Evolutionary conservation across 2,113 vertebrate genomes (phyloP).

Genomic region (Alectura lathami): DNA sequence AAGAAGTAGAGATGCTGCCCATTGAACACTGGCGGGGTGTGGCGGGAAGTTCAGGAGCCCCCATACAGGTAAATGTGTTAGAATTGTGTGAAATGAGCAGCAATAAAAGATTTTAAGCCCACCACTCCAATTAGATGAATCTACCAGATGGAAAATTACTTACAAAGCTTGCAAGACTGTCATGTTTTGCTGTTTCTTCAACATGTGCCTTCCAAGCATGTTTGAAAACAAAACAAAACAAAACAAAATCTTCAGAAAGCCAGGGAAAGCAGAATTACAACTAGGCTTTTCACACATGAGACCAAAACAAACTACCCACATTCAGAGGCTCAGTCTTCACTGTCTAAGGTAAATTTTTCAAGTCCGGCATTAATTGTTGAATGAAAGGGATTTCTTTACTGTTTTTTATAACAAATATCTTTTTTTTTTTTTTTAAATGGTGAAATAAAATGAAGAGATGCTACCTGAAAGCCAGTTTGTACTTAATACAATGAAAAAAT

Average conservation of each 20-base stretch:
- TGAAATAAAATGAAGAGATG: background rate
- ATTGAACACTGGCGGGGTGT: background rate
- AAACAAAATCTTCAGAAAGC: background rate
- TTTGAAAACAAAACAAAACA: conserved; percentile 9
- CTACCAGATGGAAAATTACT: conserved; percentile 35
- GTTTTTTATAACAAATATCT: background rate
- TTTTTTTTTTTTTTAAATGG: too few relatives aligned
- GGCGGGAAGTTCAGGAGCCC: background rate
- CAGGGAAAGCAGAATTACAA: background rate
- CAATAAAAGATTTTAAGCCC: background rate
- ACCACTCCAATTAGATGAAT: conserved; percentile 3
- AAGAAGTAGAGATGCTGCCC: background rate
- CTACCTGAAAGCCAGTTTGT: background rate
- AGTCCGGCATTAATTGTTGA: background rate
- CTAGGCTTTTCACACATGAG: background rate
- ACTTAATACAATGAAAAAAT: background rate
- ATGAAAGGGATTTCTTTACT: background rate
- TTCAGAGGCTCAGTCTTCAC: background rate
- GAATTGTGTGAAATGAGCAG: background rate
- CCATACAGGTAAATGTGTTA: background rate
- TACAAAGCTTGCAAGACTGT: conserved; percentile 16
- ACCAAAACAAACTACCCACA: background rate
- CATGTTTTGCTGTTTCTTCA: conserved; percentile 21
- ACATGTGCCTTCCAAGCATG: background rate
- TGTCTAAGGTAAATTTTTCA: background rate